These are phyloP conservation scores for Eutolmus rufibarbis DNA, from an alignment of 2,888 invertebrate genomes.

Conservation along the genomic window DNA sequence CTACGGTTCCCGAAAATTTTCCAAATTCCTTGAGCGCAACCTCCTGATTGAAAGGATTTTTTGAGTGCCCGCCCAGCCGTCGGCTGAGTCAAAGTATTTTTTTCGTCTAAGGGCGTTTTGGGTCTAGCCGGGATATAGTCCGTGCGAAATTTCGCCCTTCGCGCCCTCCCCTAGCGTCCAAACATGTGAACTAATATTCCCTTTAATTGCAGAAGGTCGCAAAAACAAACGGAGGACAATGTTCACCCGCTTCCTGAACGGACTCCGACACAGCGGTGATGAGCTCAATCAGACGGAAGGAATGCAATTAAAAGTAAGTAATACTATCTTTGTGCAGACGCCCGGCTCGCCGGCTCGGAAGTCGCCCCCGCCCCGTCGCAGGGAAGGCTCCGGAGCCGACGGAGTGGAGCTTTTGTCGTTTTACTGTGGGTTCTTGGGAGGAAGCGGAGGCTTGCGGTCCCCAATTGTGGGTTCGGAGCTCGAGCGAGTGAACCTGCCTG, in stretches of 20 bases:
- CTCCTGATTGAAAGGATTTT: slow-evolving; percentile 11
- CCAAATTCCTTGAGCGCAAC: slow-evolving; percentile 22
- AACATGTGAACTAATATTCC: not conserved
- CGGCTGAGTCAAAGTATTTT: not conserved
- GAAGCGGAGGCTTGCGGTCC: slow-evolving; percentile 1
- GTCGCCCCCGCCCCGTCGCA: not conserved
- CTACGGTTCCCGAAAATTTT: not conserved
- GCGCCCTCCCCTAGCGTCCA: not conserved
- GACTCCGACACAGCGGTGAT: slow-evolving; percentile 60
- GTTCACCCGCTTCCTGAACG: slow-evolving; percentile 61
- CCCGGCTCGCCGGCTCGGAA: not conserved
- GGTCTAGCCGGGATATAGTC: not conserved
- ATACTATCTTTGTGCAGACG: slow-evolving; percentile 38
- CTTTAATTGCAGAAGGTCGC: slow-evolving; percentile 57
- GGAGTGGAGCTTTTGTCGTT: slow-evolving; percentile 11
- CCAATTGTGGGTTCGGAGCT: not conserved
- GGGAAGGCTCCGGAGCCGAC: not conserved
- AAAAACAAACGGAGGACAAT: slow-evolving; percentile 61
- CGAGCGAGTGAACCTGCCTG: slow-evolving; percentile 4
- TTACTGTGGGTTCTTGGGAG: not conserved
- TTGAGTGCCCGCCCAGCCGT: not conserved
- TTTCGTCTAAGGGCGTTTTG: not conserved
- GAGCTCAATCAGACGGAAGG: slow-evolving; percentile 61
- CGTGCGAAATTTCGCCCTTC: not conserved
- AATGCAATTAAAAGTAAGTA: slow-evolving; percentile 62